Percentiles rank a stretch among this genome's conserved stretches.
phyloP scores from a whole-genome alignment of 1,140 invertebrate genomes.

The Monochamus saltuarius region DNA sequence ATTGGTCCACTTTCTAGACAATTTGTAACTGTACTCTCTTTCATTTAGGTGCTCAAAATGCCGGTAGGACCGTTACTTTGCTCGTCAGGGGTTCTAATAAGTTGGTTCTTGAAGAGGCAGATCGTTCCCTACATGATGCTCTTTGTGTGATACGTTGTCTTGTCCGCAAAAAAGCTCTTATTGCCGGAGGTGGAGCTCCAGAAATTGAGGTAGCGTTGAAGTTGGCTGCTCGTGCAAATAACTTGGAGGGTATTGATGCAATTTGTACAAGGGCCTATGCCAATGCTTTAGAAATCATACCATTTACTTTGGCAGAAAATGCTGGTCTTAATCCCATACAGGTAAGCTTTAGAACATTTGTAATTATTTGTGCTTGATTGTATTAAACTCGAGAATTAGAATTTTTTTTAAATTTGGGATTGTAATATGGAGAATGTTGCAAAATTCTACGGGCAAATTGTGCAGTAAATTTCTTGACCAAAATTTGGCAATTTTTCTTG shows the following conservation, averaged over 20 bases:
- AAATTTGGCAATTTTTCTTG: too few relatives aligned
- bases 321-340: slow-evolving; percentile 96
- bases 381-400: too few relatives aligned
- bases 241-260: slow-evolving; percentile 86
- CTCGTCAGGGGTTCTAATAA: slow-evolving; percentile 97
- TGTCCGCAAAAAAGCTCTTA: slow-evolving; percentile 87
- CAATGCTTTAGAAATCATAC: slow-evolving; percentile 95
- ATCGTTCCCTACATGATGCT: slow-evolving; percentile 95
- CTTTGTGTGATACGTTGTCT: slow-evolving; percentile 94
- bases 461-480: too few relatives aligned
- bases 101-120: slow-evolving; percentile 92
- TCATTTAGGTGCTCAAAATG: slow-evolving; percentile 74
- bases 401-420: too few relatives aligned
- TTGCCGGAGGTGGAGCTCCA: slow-evolving; percentile 95
- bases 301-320: slow-evolving; percentile 98
- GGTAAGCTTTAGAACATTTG: slow-evolving; percentile 21
- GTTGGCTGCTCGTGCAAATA: slow-evolving; percentile 80
- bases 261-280: slow-evolving; percentile 95
- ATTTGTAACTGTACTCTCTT: neutral
- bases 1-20: too few relatives aligned
- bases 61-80: slow-evolving; percentile 90
- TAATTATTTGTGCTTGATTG: slow-evolving; percentile 5
- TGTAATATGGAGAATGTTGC: too few relatives aligned
- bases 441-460: too few relatives aligned
- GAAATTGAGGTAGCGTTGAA: slow-evolving; percentile 92